These are phyloP conservation scores for Leucozona laternaria DNA, from an alignment of 2,888 invertebrate genomes.

Conservation along the genomic window DNA sequence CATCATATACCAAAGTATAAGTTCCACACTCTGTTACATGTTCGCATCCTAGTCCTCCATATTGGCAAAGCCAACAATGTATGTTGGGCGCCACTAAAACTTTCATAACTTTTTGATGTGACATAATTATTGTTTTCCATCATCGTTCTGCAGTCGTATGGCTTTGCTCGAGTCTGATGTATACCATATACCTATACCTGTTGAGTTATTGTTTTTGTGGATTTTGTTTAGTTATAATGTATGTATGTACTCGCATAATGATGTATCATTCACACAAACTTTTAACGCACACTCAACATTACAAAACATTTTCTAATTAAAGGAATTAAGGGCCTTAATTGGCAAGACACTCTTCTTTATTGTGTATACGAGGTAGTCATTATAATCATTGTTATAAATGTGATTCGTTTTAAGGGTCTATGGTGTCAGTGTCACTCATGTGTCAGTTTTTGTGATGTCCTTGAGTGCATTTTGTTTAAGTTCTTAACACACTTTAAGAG, in stretches of 20 bases:
- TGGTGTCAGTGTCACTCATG: not conserved
- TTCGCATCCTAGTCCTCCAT: not conserved
- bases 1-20: not conserved
- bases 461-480: constrained; percentile 36
- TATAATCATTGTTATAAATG: constrained; percentile 13
- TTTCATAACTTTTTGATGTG: constrained; percentile 74
- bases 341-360: constrained; percentile 42
- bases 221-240: constrained; percentile 37
- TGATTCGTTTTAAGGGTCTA: constrained; percentile 16
- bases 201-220: constrained; percentile 43
- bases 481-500: not conserved
- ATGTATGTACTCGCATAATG: not conserved
- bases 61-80: constrained; percentile 53
- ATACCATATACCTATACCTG: no score
- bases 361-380: constrained; percentile 28
- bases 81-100: constrained; percentile 71
- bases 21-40: not conserved
- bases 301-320: constrained; percentile 62
- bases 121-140: constrained; percentile 73
- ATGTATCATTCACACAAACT: constrained; percentile 28
- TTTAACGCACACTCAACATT: constrained; percentile 24
- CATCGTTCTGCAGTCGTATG: constrained; percentile 25
- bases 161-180: no score
- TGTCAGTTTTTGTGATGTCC: constrained; percentile 34
- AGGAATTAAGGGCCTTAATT: constrained; percentile 57